Percentiles rank a stretch among this genome's conserved stretches.
Evolutionary conservation across 2,113 vertebrate species (phyloP).

Genomic region (Neomonachus schauinslandi): DNA sequence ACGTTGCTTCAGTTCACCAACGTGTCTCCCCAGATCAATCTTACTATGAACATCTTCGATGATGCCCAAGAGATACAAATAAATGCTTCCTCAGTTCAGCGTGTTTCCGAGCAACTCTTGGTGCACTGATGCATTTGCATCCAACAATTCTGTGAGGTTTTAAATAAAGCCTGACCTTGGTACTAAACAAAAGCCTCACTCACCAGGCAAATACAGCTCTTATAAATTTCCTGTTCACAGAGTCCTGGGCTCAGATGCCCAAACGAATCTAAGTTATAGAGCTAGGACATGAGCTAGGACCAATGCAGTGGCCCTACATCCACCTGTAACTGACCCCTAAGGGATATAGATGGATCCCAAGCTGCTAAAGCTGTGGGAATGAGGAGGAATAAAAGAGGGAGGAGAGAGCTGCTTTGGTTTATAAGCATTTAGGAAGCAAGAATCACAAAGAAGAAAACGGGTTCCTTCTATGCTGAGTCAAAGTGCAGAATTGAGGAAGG

Average conservation of each 20-base stretch:
- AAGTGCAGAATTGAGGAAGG: not conserved
- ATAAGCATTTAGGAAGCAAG: not conserved
- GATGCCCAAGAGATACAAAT: not conserved
- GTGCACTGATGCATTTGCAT: not conserved
- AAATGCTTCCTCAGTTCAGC: not conserved
- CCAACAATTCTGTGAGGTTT: not conserved
- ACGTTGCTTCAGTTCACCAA: not conserved
- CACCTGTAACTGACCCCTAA: not conserved
- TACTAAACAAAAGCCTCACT: not conserved
- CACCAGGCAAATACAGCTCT: not conserved
- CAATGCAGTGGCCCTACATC: not conserved
- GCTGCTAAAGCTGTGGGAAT: not conserved
- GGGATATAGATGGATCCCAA: not conserved
- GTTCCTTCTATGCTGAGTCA: not conserved
- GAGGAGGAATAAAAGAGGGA: not conserved
- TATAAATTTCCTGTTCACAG: not conserved
- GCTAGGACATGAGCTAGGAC: not conserved
- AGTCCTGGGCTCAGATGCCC: not conserved
- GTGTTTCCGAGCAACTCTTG: not conserved
- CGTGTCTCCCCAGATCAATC: not conserved
- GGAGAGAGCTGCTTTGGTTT: not conserved
- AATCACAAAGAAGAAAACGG: not conserved
- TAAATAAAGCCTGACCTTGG: not conserved
- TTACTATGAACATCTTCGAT: not conserved
- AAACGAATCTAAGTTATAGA: not conserved